phyloP scores from a whole-genome alignment of 2,113 vertebrate genomes.

The Alosa alosa region DNA sequence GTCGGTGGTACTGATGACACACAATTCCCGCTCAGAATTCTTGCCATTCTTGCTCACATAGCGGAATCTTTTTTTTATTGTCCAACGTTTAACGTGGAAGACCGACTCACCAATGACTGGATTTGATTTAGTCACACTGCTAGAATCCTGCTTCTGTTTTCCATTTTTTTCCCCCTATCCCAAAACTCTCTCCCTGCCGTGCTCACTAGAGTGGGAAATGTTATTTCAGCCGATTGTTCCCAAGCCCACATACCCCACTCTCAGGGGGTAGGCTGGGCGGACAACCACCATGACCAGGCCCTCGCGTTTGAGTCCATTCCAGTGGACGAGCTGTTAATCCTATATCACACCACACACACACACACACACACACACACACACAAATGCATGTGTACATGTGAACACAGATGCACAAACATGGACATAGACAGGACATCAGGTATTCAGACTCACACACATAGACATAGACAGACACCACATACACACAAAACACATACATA shows the following conservation, averaged over 20 bases:
- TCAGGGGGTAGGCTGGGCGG: neutral
- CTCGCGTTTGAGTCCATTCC: neutral
- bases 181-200: neutral
- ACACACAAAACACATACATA: neutral
- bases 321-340: neutral
- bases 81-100: neutral
- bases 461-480: neutral
- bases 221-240: conserved; percentile 2
- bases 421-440: neutral
- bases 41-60: neutral
- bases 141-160: neutral
- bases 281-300: neutral
- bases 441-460: neutral
- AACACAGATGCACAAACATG: neutral
- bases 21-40: neutral
- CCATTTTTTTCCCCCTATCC: neutral
- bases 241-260: neutral
- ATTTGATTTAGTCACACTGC: neutral
- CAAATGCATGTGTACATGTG: neutral
- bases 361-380: neutral
- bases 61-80: neutral
- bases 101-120: neutral
- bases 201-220: neutral
- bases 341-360: neutral
- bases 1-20: neutral